These are phyloP conservation scores for Sphaeridia pumilis DNA, from an alignment of 2,888 invertebrate species.

Conservation along the genomic window DNA sequence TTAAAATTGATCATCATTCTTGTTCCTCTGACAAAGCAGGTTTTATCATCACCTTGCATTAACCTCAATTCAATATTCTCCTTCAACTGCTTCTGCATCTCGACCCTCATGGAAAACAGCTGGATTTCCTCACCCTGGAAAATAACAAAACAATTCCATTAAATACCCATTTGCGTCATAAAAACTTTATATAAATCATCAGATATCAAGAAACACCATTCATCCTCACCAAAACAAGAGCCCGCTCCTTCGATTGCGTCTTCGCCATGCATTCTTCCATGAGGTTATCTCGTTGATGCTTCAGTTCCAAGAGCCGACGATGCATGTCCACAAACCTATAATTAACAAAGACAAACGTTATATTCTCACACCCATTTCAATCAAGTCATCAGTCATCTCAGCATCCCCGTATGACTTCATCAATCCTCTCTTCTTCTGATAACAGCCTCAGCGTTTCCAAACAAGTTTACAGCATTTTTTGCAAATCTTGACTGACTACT, in stretches of 20 bases:
- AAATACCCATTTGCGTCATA: background rate
- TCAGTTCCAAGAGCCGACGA: slow-evolving; percentile 15
- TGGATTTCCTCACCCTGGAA: slow-evolving; percentile 30
- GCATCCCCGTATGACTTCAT: no score
- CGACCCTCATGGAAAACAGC: slow-evolving; percentile 20
- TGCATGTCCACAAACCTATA: slow-evolving; percentile 25
- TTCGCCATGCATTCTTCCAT: slow-evolving; percentile 19
- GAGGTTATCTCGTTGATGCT: slow-evolving; percentile 17
- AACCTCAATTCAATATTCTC: slow-evolving; percentile 17
- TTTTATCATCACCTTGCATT: slow-evolving; percentile 19
- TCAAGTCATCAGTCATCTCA: no score
- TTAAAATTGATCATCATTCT: no score
- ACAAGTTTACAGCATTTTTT: no score
- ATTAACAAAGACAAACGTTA: background rate
- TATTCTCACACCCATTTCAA: no score
- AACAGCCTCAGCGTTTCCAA: no score
- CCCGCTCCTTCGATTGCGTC: slow-evolving; percentile 20
- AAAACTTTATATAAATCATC: background rate
- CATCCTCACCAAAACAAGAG: slow-evolving; percentile 5
- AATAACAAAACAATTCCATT: background rate
- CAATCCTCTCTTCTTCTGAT: no score
- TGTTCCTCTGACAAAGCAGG: no score
- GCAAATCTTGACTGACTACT: no score
- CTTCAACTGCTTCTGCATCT: slow-evolving; percentile 23
- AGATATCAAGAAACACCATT: background rate